Conservation (phyloP, 1,140 invertebrate genomes). For the Papilio dardanus region DNA sequence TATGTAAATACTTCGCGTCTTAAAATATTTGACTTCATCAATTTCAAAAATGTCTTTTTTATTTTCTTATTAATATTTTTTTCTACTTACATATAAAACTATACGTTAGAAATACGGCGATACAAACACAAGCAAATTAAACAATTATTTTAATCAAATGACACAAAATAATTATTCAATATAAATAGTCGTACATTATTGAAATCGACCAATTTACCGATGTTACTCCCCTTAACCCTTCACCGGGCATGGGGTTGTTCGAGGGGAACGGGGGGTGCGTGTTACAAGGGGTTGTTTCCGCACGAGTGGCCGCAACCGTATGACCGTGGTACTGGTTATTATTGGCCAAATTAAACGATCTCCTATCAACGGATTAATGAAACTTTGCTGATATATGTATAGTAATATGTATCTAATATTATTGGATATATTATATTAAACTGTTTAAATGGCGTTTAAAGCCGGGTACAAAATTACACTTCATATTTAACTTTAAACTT, state of each 20-base stretch:
- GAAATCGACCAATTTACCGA: slow-evolving; percentile 19
- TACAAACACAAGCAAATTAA: background rate
- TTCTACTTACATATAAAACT: too few species aligned
- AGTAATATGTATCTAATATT: background rate
- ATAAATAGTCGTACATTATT: background rate
- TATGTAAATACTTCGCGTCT: too few species aligned
- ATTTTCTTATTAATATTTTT: too few species aligned
- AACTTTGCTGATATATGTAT: slow-evolving; percentile 58
- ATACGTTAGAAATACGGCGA: too few species aligned
- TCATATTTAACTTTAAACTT: too few species aligned
- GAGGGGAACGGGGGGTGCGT: background rate
- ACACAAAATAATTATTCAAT: background rate
- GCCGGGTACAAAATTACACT: too few species aligned
- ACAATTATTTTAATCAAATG: background rate
- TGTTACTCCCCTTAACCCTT: slow-evolving; percentile 50
- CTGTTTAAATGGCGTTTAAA: too few species aligned
- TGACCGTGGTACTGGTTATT: slow-evolving; percentile 60
- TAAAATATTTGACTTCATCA: too few species aligned
- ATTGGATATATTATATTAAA: background rate
- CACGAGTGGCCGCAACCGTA: slow-evolving; percentile 50
- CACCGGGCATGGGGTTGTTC: slow-evolving; percentile 47
- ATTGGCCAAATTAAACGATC: slow-evolving; percentile 61
- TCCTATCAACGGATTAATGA: slow-evolving; percentile 65
- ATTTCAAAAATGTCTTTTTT: too few species aligned
- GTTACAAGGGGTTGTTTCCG: slow-evolving; percentile 46